Evolutionary conservation across 2,113 vertebrate genomes (phyloP), one percentile per base, ranked within the genome.

Genomic region (Mustela lutreola): DNA sequence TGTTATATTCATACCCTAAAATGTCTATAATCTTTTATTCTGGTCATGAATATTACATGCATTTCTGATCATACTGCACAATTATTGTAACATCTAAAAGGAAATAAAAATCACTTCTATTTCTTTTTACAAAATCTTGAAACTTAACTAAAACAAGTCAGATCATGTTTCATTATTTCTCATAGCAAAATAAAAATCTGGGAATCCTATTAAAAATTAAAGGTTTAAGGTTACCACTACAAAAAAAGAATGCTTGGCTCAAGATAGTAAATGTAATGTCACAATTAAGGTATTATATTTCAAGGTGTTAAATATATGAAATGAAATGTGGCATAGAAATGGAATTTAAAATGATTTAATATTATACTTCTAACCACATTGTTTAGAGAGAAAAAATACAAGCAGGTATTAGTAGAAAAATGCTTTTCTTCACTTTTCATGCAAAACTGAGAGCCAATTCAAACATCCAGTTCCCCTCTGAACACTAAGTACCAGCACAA

Each of bases 361-460:
- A 60, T 45, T 6, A 76, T 80, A 80, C 92, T 97, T 98, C 58
- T 89, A 96, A 97, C 11, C 78, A 91, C 50, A 18, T 3, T 70
- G 12, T 85, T 97, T 96, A 89, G 18, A 75, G 73, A 31, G 62
- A 58, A 62, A 95, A 96, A 96, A 91, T 76, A 83, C 42, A 98
- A 73, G 78, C 76, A 92, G 89, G n/a, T 15, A 96, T 96, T 93
- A 63, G 60, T 50, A 82, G 53, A 97, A 97, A 53, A 97, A 97
- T 67, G 31, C 10, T n/a, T 45, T 45, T n/a, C 75, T 89, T 95
- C 78, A 95, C 53, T 98, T 97, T 98, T 97, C 93, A 97, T 87
- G 63, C 63, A 97, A 85, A 98, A 88, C 70, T 63, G 70, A 82
- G 91, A 87, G 87, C 36, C 81, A 95, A 81, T 92, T 97, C 93